Base-by-base conservation (phyloP, 2,113 vertebrate genomes). In the Butorides virescens region DNA sequence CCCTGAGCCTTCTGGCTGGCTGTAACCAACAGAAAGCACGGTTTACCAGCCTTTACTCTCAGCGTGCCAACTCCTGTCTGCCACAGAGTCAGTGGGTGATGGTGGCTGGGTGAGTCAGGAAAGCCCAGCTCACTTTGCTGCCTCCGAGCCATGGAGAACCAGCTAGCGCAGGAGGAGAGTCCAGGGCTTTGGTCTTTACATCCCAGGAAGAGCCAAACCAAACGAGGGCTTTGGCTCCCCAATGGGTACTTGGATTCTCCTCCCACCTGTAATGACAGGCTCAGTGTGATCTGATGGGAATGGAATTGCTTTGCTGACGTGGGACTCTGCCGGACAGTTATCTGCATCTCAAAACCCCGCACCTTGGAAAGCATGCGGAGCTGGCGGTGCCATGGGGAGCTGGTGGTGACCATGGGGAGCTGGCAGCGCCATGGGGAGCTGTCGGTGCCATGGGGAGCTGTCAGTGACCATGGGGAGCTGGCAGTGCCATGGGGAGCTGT, bases 381-480 rank as follows among this genome's bases (percentile, higher is more conserved):
- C 15, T 66, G 87, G 59, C 0, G 3, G 21, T 10, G 59, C 13
- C n/a, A 9, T 9, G 46, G 46, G 46, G 20, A 44, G 42, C 42
- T 44, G 42, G 42, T 15, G 42, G 42, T 44, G 42, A 44, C 42
- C 42, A 15, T 44, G 42, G 42, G 14, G 42, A 42, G 42, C 42
- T 42, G 42, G 42, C 42, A 15, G 42, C 15, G 42, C 42, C 42
- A 42, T 42, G 42, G 42, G 42, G 42, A 42, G 42, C 42, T 42
- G 42, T 5, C 15, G 42, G 27, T 13, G 30, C 36, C 52, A 4
- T 0, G 1, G 75, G 47, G 19, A 23, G 29, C 42, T 44, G 42
- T 4, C 8, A 2, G 27, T 13, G 30, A n/a, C 36, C 52, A 4
- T 0, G 1, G 75, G 47, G 18, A 23, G 29, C 42, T 42, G 42